Conservation (phyloP, 2,113 vertebrate species). For the Calyptommatus sinebrachiatus region DNA sequence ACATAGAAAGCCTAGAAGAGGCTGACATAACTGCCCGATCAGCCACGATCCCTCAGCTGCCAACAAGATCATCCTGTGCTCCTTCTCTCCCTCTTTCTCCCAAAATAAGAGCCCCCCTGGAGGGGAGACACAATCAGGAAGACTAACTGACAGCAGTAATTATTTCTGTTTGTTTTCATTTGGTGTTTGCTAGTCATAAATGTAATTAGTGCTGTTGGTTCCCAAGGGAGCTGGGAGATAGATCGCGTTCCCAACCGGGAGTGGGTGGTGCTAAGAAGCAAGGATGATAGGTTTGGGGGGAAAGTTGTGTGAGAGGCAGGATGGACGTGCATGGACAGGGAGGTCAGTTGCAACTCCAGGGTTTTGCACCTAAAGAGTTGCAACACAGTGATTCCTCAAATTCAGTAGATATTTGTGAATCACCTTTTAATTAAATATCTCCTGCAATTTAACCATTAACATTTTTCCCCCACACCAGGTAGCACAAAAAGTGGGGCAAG, state of each 20-base stretch:
- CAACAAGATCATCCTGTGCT: neutral
- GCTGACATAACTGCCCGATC: too few relatives aligned
- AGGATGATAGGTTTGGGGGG: neutral
- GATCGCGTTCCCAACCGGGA: neutral
- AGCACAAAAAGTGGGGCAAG: too few relatives aligned
- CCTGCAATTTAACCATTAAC: neutral
- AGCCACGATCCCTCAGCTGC: neutral
- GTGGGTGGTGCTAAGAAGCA: neutral
- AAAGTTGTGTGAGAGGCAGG: too few relatives aligned
- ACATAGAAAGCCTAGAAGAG: neutral
- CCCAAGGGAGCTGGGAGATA: neutral
- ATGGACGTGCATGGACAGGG: too few relatives aligned
- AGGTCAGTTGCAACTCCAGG: neutral
- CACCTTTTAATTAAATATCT: conserved; percentile 4
- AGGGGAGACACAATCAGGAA: neutral
- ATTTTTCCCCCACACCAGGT: neutral
- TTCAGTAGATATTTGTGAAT: neutral
- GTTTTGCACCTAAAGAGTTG: neutral
- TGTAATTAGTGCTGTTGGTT: neutral
- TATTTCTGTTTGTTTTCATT: conserved; percentile 11
- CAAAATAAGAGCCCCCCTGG: neutral
- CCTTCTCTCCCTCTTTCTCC: neutral
- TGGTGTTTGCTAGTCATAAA: neutral
- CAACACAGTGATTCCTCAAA: neutral
- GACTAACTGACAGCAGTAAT: neutral